Base-by-base conservation (phyloP, 2,113 vertebrate genomes). In the Plecotus auritus region DNA sequence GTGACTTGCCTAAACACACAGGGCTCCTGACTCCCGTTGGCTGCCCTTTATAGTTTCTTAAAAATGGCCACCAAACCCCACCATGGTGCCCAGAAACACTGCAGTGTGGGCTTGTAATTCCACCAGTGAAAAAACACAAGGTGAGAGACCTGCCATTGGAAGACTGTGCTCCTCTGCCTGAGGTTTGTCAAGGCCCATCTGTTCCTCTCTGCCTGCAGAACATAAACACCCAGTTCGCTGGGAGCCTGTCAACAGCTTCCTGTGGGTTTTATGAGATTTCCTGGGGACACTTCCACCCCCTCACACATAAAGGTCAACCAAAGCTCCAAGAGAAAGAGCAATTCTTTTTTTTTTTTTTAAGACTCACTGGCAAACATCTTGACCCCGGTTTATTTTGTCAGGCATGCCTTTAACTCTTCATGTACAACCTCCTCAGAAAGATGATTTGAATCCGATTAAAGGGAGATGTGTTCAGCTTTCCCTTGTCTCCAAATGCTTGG, bases 191-290 rank as follows among this genome's bases (percentile, higher is more conserved):
- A 90, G 69, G 18, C 20, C 88, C 87, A 90, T 90, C 88, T 90
- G 88, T 66, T 90, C n/a, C 42, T 83, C 61, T n/a, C 72, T 59
- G 70, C 70, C 37, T 82, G 17, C 45, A 67, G 59, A 92, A 59
- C 72, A 93, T 67, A 96, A 91, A 83, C 77, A 6, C 20, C 61
- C 80, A 84, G 54, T 42, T 90, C 42, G 9, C 95, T 94, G 82
- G 67, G 93, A 82, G 72, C 83, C 59, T 74, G 67, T 97, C 95
- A 96, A 51, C 61, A 95, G 42, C 94, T 93, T 92, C 90, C 85
- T 95, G 88, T 95, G 92, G 92, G 90, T 69, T 70, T 96, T 95
- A 28, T 37, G 80, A 88, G 77, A 91, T 93, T 95, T 96, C 90
- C 72, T 94, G 84, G 88, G 85, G 96, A 94, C 90, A 88, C 9